These are phyloP conservation scores for Dascyllus trimaculatus DNA, from an alignment of 2,113 vertebrate species.

Conservation along the genomic window DNA sequence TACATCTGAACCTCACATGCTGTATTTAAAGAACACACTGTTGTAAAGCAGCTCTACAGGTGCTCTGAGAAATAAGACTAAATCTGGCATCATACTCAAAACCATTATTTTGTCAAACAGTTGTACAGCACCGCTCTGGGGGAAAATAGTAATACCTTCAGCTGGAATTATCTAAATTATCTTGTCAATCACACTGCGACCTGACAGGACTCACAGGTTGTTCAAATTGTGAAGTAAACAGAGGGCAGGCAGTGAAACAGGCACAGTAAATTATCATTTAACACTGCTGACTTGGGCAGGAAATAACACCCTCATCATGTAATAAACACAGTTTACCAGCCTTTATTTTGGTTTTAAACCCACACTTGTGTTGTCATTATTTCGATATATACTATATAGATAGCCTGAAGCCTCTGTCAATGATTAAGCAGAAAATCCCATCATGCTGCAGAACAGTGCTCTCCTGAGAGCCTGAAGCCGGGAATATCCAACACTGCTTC, in stretches of 20 bases:
- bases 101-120: neutral
- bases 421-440: constrained; percentile 9
- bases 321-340: no score
- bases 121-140: neutral
- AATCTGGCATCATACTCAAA: no score
- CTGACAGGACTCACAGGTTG: no score
- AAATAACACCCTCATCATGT: no score
- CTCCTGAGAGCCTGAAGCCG: constrained; percentile 7
- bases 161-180: no score
- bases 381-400: neutral
- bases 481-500: constrained; percentile 1
- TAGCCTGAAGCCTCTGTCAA: constrained; percentile 7
- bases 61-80: neutral
- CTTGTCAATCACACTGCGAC: no score
- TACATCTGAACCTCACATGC: constrained; percentile 7
- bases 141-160: neutral
- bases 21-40: neutral
- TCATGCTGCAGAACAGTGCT: constrained; percentile 4
- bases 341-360: neutral
- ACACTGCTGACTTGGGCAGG: no score
- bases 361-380: neutral
- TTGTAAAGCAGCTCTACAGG: neutral
- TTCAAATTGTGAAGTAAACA: no score
- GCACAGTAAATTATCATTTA: no score
- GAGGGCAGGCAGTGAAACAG: no score